Percentiles rank a stretch among this genome's conserved stretches.
Evolutionary conservation across 2,113 vertebrate genomes (phyloP).

Genomic region (Nipponia nippon): DNA sequence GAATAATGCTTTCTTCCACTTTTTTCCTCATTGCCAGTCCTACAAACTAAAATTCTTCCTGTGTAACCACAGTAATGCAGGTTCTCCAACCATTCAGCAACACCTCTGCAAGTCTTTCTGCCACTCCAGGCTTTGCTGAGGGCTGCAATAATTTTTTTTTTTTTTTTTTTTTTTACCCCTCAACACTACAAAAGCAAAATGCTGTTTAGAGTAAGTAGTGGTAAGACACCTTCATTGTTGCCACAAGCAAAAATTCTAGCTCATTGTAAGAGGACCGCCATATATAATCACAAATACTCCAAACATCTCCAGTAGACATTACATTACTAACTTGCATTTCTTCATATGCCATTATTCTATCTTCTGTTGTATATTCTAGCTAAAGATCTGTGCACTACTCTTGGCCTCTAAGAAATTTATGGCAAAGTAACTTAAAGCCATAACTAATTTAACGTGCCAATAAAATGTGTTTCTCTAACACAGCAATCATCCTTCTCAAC

Average conservation of each 20-base stretch:
- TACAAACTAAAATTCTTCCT: not conserved
- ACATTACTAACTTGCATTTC: not conserved
- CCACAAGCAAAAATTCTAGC: not conserved
- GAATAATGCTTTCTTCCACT: not conserved
- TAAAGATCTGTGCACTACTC: not conserved
- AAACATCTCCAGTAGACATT: not conserved
- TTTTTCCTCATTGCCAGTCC: not conserved
- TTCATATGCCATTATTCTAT: not conserved
- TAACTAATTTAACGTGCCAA: not conserved
- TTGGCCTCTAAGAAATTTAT: not conserved
- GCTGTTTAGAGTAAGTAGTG: not conserved
- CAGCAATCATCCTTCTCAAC: not conserved
- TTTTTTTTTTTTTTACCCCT: no score
- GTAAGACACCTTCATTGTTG: not conserved
- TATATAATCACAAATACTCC: not conserved
- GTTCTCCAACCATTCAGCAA: not conserved
- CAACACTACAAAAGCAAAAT: not conserved
- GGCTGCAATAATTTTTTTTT: not conserved
- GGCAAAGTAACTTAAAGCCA: not conserved
- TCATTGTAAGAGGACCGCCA: not conserved
- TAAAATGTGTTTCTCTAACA: not conserved
- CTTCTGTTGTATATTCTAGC: not conserved
- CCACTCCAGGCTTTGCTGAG: not conserved
- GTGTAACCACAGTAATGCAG: not conserved
- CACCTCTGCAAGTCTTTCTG: not conserved